These are phyloP conservation scores for Acrossocheilus wenchowensis DNA, from an alignment of 2,797 vertebrate genomes.

Conservation along the genomic window DNA sequence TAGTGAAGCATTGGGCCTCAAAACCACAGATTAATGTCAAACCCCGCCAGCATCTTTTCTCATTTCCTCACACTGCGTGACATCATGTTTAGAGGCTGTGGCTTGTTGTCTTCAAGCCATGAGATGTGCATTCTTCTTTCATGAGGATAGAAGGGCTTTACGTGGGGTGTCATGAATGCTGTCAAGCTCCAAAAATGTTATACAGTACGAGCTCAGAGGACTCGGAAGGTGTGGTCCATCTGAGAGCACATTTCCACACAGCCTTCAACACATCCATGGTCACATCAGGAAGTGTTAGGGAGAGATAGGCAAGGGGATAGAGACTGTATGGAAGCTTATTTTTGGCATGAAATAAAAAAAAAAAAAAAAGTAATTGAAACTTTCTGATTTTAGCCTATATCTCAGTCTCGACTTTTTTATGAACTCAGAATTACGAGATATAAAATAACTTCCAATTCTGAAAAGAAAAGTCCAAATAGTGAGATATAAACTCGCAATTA, in stretches of 20 bases:
- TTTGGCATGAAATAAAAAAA: neutral
- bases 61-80: constrained; percentile 45
- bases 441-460: neutral
- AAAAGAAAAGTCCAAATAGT: neutral
- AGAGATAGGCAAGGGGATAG: constrained; percentile 7
- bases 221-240: neutral
- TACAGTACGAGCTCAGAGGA: neutral
- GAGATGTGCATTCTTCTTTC: constrained; percentile 37
- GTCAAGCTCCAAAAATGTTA: neutral
- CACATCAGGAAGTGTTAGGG: constrained; percentile 3
- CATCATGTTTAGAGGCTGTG: constrained; percentile 52
- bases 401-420: neutral
- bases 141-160: neutral
- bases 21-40: constrained; percentile 62
- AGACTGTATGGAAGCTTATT: neutral
- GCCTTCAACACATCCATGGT: neutral
- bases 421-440: neutral
- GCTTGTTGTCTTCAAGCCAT: constrained; percentile 27
- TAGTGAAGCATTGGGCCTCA: constrained; percentile 52
- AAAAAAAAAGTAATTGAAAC: neutral
- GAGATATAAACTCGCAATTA: no score
- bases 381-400: neutral
- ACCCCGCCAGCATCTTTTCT: constrained; percentile 51
- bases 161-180: neutral
- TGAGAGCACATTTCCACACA: constrained; percentile 26